These are phyloP conservation scores for Pteromalus puparum DNA, from an alignment of 1,140 invertebrate genomes.

Conservation along the genomic window DNA sequence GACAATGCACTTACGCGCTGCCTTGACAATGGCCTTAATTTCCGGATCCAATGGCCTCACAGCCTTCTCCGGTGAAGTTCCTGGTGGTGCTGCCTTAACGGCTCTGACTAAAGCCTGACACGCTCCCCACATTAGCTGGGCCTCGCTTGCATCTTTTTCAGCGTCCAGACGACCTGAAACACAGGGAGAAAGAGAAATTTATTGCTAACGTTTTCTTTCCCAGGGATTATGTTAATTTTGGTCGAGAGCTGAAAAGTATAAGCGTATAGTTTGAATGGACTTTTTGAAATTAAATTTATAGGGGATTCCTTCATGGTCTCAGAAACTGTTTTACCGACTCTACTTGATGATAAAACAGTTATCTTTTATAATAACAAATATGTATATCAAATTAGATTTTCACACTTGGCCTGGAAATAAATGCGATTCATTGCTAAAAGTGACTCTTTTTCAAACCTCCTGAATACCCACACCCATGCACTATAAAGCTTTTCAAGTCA, in stretches of 20 bases:
- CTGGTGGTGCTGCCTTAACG: constrained; percentile 80
- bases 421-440: not conserved
- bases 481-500: not conserved
- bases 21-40: constrained; percentile 81
- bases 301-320: too few relatives aligned
- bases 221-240: too few relatives aligned
- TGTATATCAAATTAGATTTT: not conserved
- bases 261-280: too few relatives aligned
- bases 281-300: too few relatives aligned
- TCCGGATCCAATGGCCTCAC: constrained; percentile 86
- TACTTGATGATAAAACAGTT: too few relatives aligned
- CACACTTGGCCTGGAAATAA: not conserved
- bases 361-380: too few relatives aligned
- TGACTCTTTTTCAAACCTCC: not conserved
- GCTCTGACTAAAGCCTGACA: constrained; percentile 89
- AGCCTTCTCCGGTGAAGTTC: constrained; percentile 74
- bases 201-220: too few relatives aligned
- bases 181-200: not conserved
- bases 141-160: constrained; percentile 86
- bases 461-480: not conserved
- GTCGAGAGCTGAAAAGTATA: too few relatives aligned
- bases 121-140: constrained; percentile 94
- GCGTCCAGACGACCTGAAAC: constrained; percentile 84
- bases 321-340: too few relatives aligned
- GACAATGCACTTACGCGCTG: constrained; percentile 78